A percentile compares a stretch with the other conserved stretches of the same genome.
Conservation (phyloP, 2,888 invertebrate genomes). For the Plagodis dolabraria region DNA sequence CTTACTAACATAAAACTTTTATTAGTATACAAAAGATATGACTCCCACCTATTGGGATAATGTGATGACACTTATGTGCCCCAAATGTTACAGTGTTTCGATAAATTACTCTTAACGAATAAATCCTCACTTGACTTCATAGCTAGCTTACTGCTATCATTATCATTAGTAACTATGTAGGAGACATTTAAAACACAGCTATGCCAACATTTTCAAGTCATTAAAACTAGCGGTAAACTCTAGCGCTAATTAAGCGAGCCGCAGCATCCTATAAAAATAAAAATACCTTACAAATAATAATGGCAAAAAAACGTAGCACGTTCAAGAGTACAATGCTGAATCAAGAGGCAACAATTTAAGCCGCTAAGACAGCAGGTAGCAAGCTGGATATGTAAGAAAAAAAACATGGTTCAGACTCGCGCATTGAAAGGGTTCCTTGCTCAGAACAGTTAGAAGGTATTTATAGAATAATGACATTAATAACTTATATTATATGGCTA, state of each 20-base stretch:
- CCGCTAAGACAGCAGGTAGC: constrained; percentile 77
- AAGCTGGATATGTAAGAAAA: constrained; percentile 51
- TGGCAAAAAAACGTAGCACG: constrained; percentile 28
- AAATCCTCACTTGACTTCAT: too few species aligned
- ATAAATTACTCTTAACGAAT: too few species aligned
- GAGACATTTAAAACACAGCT: neutral
- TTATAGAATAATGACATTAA: too few species aligned
- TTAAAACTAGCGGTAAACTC: constrained; percentile 23
- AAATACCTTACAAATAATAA: constrained; percentile 39
- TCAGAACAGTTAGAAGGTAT: too few species aligned
- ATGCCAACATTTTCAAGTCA: constrained; percentile 14
- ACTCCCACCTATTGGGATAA: too few species aligned
- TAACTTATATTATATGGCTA: too few species aligned
- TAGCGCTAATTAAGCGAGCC: constrained; percentile 19
- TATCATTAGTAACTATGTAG: neutral
- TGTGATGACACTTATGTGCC: too few species aligned
- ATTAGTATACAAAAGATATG: too few species aligned
- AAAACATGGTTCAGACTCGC: neutral
- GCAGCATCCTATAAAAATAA: constrained; percentile 18
- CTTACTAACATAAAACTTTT: too few species aligned
- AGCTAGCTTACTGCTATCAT: too few species aligned
- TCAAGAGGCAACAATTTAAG: constrained; percentile 58
- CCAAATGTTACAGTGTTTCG: too few species aligned
- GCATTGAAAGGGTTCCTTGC: too few species aligned
- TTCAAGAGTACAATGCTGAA: constrained; percentile 39